These are phyloP conservation scores for Sus cebifrons DNA, from an alignment of 2,797 vertebrate species.

Conservation along the genomic window DNA sequence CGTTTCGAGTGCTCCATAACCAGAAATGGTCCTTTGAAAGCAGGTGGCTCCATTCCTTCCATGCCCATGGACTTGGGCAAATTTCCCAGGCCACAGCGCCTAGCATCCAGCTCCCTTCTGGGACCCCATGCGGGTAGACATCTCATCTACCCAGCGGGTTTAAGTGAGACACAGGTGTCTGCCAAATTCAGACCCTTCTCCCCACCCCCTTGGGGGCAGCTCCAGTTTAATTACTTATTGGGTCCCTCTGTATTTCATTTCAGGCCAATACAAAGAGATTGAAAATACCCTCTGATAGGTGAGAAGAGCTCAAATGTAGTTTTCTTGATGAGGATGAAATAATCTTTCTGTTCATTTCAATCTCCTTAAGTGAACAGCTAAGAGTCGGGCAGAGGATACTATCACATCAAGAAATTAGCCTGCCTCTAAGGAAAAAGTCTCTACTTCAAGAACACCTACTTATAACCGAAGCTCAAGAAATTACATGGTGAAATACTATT, in stretches of 20 bases:
- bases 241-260: neutral
- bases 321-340: neutral
- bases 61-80: neutral
- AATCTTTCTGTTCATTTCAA: neutral
- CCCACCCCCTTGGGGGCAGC: neutral
- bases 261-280: neutral
- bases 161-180: neutral
- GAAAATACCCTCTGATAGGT: neutral
- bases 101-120: neutral
- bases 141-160: neutral
- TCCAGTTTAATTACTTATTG: neutral
- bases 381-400: neutral
- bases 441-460: neutral
- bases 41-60: neutral
- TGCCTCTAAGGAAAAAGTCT: neutral
- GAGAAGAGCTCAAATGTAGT: neutral
- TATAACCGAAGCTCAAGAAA: slow-evolving; percentile 12
- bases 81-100: neutral
- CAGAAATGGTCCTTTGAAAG: neutral
- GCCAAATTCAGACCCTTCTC: neutral
- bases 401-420: neutral
- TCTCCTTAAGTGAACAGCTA: neutral
- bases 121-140: neutral
- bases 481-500: neutral
- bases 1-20: neutral